Conservation (phyloP, 2,888 invertebrate species). For the Hypomecis punctinalis region DNA sequence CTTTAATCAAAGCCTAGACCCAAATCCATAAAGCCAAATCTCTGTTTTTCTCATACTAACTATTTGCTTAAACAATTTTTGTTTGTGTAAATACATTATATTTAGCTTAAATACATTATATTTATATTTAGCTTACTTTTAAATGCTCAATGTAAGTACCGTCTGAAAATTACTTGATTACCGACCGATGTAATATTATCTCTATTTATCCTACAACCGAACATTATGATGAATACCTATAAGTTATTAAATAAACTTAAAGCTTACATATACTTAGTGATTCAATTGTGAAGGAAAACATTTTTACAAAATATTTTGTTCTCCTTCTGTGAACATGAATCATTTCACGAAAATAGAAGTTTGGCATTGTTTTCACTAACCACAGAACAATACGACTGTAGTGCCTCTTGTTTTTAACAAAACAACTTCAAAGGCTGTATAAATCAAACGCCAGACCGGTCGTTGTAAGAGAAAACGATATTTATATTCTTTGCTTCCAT, state of each 20-base stretch:
- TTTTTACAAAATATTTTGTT: not conserved
- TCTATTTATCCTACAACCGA: too few species aligned
- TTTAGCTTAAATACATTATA: too few species aligned
- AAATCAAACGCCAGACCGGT: slow-evolving; percentile 34
- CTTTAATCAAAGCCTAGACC: too few species aligned
- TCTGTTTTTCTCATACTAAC: too few species aligned
- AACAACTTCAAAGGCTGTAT: slow-evolving; percentile 39
- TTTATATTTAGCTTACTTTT: too few species aligned
- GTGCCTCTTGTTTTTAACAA: slow-evolving; percentile 26
- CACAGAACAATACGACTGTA: slow-evolving; percentile 31
- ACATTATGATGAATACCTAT: too few species aligned
- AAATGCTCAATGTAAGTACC: too few species aligned
- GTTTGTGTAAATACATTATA: too few species aligned
- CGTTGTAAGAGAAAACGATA: not conserved
- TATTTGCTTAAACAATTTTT: too few species aligned
- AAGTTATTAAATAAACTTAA: not conserved
- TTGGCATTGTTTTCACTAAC: slow-evolving; percentile 11
- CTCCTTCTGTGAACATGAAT: slow-evolving; percentile 1
- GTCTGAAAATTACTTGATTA: too few species aligned
- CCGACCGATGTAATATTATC: too few species aligned
- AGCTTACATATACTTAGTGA: not conserved
- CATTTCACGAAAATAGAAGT: slow-evolving; percentile 14
- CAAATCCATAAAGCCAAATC: too few species aligned
- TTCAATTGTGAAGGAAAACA: not conserved
- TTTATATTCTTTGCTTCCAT: not conserved